Conservation (phyloP, 2,888 invertebrate genomes). For the Oxycera nigricornis region DNA sequence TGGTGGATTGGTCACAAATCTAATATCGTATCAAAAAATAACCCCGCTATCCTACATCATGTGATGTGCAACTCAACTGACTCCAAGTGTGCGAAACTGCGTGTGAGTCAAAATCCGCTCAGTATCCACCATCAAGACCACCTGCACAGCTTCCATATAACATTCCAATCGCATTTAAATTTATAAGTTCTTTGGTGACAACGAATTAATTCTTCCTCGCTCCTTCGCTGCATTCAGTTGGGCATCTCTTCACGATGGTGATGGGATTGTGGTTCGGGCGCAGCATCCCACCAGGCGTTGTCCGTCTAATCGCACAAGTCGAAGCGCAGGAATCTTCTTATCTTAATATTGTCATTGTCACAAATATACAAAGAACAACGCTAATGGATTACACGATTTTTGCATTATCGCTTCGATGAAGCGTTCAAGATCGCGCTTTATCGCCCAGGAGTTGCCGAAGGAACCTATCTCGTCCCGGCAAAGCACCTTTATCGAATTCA, state of each 20-base stretch:
- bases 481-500: conserved; percentile 41
- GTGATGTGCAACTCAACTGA: too few species aligned
- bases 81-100: too few species aligned
- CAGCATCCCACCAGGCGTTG: not conserved
- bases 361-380: conserved; percentile 61
- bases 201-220: conserved; percentile 60
- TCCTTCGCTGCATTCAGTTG: conserved; percentile 1
- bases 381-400: conserved; percentile 63
- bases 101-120: not conserved
- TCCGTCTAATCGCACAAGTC: not conserved
- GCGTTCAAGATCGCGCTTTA: conserved; percentile 50
- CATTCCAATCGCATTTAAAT: conserved; percentile 48
- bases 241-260: not conserved
- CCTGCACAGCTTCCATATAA: conserved; percentile 41
- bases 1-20: too few species aligned
- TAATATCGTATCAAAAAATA: too few species aligned
- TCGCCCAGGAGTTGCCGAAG: conserved; percentile 16
- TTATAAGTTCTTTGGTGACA: conserved; percentile 57
- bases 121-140: conserved; percentile 32
- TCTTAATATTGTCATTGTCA: conserved; percentile 63
- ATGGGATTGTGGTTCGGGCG: too few species aligned
- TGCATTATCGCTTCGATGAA: conserved; percentile 62
- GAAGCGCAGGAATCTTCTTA: conserved; percentile 50
- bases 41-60: too few species aligned
- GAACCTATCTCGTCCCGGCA: conserved; percentile 16